Evolutionary conservation across 2,888 invertebrate species (phyloP), one percentile per base, ranked within the genome.

Genomic region (Subacronicta megacephala): DNA sequence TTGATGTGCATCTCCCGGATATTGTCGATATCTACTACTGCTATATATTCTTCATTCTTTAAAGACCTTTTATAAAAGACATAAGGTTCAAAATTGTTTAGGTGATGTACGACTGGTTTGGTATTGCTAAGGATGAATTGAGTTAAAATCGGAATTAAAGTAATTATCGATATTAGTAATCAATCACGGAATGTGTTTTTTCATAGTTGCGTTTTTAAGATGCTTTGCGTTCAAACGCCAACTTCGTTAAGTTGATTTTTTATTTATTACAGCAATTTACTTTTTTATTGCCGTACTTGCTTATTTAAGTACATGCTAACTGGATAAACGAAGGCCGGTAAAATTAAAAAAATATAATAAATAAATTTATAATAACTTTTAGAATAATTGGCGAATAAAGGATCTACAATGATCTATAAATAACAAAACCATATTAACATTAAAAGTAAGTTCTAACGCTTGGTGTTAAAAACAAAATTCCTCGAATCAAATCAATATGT

Each of bases 1-100:
- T 88, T 84, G 86, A 85, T 77, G 88, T 89, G 90, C 49, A 89
- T 88, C 88, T 88, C 93, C 93, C 88, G 92, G 92, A 92, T 70
- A 78, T 52, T 45, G 45, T 51, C 79, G 81, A 85, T 82, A 83
- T 82, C 76, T 80, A 81, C 36, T 38, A 57, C 44, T 45, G 42
- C 20, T 23, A 45, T 57, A 37, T 23, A 17, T 7, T 13, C 13
- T 42, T 41, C 51, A 62, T 13, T 7, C 18, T 16, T 31, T 5
- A 38, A 52, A 46, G 26, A 10, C 45, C 64, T 56, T 75, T 71
- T 64, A 46, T 6, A 2, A 36, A 33, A 0, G 13, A 0, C 0
- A 45, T 84, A 83, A 77, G 58, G 78, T 63, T 62, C 62, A 54
- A 56, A 56, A 49, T 82, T 41, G 23, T 18, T 33, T 36, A 51